These are phyloP conservation scores for Camponotus vicinus DNA, from an alignment of 1,140 invertebrate species.

Conservation along the genomic window DNA sequence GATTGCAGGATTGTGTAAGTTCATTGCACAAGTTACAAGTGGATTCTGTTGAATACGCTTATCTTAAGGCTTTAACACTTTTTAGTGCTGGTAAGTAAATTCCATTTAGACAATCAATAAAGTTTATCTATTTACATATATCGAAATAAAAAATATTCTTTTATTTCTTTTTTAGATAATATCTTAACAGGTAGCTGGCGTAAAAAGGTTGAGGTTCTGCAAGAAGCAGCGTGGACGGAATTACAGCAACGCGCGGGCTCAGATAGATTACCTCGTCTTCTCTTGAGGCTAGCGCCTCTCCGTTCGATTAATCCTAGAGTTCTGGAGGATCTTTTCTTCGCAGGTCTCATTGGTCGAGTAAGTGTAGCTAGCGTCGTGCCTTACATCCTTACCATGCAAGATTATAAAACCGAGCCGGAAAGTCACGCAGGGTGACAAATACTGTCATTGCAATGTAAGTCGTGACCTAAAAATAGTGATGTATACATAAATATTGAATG, in stretches of 20 bases:
- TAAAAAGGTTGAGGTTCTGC: conserved; percentile 89
- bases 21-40: conserved; percentile 92
- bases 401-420: conserved; percentile 84
- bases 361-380: conserved; percentile 97
- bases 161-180: conserved; percentile 79
- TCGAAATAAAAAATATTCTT: conserved; percentile 4
- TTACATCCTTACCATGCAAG: conserved; percentile 94
- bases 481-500: conserved; percentile 62
- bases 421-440: conserved; percentile 83
- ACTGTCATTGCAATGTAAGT: conserved; percentile 76
- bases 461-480: conserved; percentile 64
- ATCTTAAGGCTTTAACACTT: conserved; percentile 95
- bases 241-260: conserved; percentile 88
- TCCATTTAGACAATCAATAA: neutral
- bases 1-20: conserved; percentile 94
- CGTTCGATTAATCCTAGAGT: conserved; percentile 92
- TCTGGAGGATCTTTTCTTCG: conserved; percentile 97
- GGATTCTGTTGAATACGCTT: conserved; percentile 95
- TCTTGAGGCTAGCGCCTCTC: conserved; percentile 92
- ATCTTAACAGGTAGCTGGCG: conserved; percentile 83
- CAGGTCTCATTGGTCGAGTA: conserved; percentile 96
- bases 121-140: neutral
- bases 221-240: conserved; percentile 92
- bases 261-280: conserved; percentile 89
- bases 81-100: conserved; percentile 89